A percentile compares a stretch with the other conserved stretches of the same genome.
Conservation (phyloP, 2,797 vertebrate genomes). For the Diplodus puntazzo region DNA sequence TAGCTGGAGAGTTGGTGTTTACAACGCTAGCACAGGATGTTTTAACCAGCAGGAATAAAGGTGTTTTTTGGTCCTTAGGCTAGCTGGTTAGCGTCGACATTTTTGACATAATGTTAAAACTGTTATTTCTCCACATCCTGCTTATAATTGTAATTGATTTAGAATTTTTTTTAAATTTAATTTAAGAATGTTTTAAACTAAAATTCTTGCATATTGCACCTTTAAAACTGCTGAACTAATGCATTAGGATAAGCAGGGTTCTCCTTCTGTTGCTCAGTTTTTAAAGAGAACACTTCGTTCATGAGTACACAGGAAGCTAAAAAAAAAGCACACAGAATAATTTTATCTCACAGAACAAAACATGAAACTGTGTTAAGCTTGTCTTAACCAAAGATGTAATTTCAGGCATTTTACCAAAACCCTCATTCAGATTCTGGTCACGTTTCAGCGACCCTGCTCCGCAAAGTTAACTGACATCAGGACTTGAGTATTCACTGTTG, state of each 20-base stretch:
- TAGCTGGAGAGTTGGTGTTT: too few species aligned
- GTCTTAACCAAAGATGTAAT: slow-evolving; percentile 65
- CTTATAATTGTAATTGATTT: too few species aligned
- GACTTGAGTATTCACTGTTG: slow-evolving; percentile 24
- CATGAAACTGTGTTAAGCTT: slow-evolving; percentile 41
- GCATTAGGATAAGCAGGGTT: not conserved
- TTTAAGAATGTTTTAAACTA: too few species aligned
- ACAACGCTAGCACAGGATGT: too few species aligned
- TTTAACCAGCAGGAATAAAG: too few species aligned
- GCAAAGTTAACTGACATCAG: slow-evolving; percentile 44
- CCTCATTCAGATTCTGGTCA: slow-evolving; percentile 47
- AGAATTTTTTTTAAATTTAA: too few species aligned
- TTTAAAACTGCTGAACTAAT: slow-evolving; percentile 6
- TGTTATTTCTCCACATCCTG: too few species aligned
- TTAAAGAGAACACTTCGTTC: not conserved
- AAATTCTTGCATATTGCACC: too few species aligned
- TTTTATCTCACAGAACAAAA: slow-evolving; percentile 72
- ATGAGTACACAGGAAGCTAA: not conserved
- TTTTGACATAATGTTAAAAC: too few species aligned
- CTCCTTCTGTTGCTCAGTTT: not conserved
- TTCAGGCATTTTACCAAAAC: slow-evolving; percentile 53
- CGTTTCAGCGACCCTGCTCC: slow-evolving; percentile 24
- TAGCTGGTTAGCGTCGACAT: too few species aligned
- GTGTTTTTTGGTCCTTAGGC: too few species aligned
- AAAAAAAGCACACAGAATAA: slow-evolving; percentile 4